phyloP scores from a whole-genome alignment of 2,797 vertebrate species.

The Gorsachius magnificus region DNA sequence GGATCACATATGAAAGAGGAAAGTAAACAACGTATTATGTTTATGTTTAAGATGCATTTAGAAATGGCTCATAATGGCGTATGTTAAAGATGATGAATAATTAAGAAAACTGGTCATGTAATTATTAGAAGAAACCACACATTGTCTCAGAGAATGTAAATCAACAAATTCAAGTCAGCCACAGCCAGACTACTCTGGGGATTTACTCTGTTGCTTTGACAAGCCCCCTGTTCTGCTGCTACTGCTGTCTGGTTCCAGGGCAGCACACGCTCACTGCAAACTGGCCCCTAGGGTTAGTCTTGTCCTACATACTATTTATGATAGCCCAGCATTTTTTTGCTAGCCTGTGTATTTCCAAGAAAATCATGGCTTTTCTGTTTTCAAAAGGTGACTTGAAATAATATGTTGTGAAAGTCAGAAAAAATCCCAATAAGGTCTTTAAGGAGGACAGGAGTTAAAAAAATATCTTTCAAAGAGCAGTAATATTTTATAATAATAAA shows the following conservation, averaged over 20 bases:
- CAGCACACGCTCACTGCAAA: slow-evolving; percentile 10
- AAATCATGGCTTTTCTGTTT: background rate
- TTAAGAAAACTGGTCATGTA: slow-evolving; percentile 44
- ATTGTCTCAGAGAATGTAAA: slow-evolving; percentile 56
- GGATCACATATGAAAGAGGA: background rate
- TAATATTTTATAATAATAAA: background rate
- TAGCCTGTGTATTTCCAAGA: slow-evolving; percentile 33
- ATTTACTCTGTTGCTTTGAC: slow-evolving; percentile 48
- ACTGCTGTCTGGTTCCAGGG: slow-evolving; percentile 45
- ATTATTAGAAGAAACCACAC: slow-evolving; percentile 53
- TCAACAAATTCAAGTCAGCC: slow-evolving; percentile 43
- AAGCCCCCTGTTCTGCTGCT: slow-evolving; percentile 36
- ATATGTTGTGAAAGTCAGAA: background rate
- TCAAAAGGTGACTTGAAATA: slow-evolving; percentile 24
- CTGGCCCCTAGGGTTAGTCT: slow-evolving; percentile 47
- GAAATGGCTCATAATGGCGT: background rate
- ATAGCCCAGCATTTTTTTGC: slow-evolving; percentile 39
- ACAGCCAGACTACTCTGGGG: background rate
- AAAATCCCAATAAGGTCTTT: background rate
- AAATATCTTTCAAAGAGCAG: background rate
- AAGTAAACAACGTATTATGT: slow-evolving; percentile 26
- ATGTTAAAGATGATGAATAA: slow-evolving; percentile 48
- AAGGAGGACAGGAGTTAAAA: background rate
- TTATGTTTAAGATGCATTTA: slow-evolving; percentile 11
- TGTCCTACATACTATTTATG: slow-evolving; percentile 64